These are phyloP conservation scores for Acanthochromis polyacanthus DNA, from an alignment of 2,113 vertebrate genomes.

Conservation along the genomic window DNA sequence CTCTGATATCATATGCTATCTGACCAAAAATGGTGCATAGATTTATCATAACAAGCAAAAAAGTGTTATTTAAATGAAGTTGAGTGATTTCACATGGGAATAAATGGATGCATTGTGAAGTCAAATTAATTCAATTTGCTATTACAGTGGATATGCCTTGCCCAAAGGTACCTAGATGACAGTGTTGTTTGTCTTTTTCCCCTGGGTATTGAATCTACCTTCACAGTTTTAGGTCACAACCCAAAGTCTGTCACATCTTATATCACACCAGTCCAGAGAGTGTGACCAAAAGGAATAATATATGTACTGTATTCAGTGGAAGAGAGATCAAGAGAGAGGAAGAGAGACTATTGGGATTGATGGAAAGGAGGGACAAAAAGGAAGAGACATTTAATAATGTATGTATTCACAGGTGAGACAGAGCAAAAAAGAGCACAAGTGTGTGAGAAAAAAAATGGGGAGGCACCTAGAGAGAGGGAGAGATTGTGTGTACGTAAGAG, in stretches of 20 bases:
- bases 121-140: not conserved
- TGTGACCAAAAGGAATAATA: slow-evolving; percentile 66
- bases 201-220: not conserved
- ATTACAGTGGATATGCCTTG: not conserved
- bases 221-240: slow-evolving; percentile 43
- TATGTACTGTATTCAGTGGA: slow-evolving; percentile 53
- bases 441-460: slow-evolving; percentile 18
- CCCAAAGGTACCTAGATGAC: slow-evolving; percentile 18
- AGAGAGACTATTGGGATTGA: slow-evolving; percentile 3
- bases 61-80: not conserved
- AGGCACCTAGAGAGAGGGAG: slow-evolving; percentile 20
- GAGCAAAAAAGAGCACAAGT: slow-evolving; percentile 20
- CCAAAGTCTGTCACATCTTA: slow-evolving; percentile 44
- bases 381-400: slow-evolving; percentile 59
- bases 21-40: too few relatives aligned
- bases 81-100: not conserved
- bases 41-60: too few relatives aligned
- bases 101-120: slow-evolving; percentile 3
- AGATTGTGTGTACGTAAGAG: slow-evolving; percentile 62
- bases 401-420: slow-evolving; percentile 62
- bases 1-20: too few relatives aligned
- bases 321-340: not conserved
- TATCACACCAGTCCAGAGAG: slow-evolving; percentile 34
- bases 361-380: slow-evolving; percentile 1
- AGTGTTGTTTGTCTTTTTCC: not conserved